phyloP scores from a whole-genome alignment of 1,140 invertebrate species.

The Lordiphosa stackelbergi region DNA sequence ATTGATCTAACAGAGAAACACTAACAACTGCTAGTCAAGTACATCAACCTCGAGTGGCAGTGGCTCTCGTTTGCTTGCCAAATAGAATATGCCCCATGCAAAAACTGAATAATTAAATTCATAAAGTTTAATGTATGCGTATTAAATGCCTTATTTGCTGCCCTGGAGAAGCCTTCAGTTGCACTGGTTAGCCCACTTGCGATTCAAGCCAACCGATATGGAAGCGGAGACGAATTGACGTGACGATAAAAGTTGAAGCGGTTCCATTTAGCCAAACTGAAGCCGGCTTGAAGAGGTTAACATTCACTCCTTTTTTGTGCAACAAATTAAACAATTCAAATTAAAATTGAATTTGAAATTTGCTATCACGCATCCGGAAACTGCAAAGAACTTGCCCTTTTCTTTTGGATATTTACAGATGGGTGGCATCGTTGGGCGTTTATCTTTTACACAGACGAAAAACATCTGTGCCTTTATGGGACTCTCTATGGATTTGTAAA shows the following conservation, averaged over 20 bases:
- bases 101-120: slow-evolving; percentile 40
- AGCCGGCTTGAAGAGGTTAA: slow-evolving; percentile 35
- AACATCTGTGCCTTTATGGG: slow-evolving; percentile 46
- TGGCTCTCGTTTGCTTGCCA: slow-evolving; percentile 47
- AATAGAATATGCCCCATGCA: slow-evolving; percentile 39
- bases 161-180: slow-evolving; percentile 42
- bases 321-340: slow-evolving; percentile 43
- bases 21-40: slow-evolving; percentile 28
- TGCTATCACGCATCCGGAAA: slow-evolving; percentile 36
- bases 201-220: slow-evolving; percentile 24
- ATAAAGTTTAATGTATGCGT: slow-evolving; percentile 43
- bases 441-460: slow-evolving; percentile 47
- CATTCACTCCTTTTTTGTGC: slow-evolving; percentile 52
- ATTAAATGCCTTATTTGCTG: slow-evolving; percentile 51
- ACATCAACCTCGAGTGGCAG: slow-evolving; percentile 44
- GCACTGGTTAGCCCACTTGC: slow-evolving; percentile 66
- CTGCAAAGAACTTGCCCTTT: slow-evolving; percentile 34
- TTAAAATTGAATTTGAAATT: slow-evolving; percentile 36
- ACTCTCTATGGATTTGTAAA: slow-evolving; percentile 49
- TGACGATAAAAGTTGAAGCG: slow-evolving; percentile 45
- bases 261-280: slow-evolving; percentile 33
- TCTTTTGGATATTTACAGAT: slow-evolving; percentile 32
- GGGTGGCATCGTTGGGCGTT: slow-evolving; percentile 7
- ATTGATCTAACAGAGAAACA: slow-evolving; percentile 26
- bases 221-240: slow-evolving; percentile 24